Evolutionary conservation across 1,140 invertebrate genomes (phyloP), one percentile per base, ranked within the genome.

Genomic region (Bombus soroeensis): DNA sequence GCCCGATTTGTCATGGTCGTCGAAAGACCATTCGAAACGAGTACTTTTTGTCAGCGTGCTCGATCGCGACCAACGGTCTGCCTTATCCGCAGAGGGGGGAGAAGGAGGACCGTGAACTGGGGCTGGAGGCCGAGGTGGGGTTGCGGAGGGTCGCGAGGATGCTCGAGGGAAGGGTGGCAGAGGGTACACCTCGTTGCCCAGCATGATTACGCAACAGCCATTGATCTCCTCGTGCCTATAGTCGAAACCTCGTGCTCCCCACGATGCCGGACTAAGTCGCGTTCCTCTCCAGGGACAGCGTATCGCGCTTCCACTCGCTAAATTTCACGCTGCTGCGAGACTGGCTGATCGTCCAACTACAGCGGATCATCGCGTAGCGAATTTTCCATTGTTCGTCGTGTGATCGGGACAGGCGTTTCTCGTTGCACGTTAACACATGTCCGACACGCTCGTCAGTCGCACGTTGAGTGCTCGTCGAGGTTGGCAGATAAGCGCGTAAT

Each of bases 51-150:
- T 32, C 75, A 62, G 57, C 57, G n/a, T 75, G 77, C 88, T 57
- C 39, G 82, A 89, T 57, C 73, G 39, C 86, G 85, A 85, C 81
- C 68, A 83, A 57, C 85, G 70, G 73, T 90, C 88, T 89, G 88
- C 79, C 85, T 90, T 90, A 90, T 90, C 88, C 88, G 88, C 88
- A 90, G 86, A 89, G 89, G 81, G 82, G 88, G 88, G 81, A 82
- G 88, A 78, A 72, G 34, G 62, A 76, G 81, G 75, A 72, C 83
- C 85, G 83, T 79, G 84, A 89, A 76, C 71, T 39, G 39, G 57
- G 84, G 47, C 39, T 78, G 39, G 47, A 78, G 77, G 34, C 53
- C n/a, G 75, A 77, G 57, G 79, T 9, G 66, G 39, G 59, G 66
- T 68, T 64, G 62, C 47, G 78, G 47, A 68, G 59, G 43, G 25